Evolutionary conservation across 2,888 invertebrate species (phyloP).

Genomic region (Tinea semifulvella): DNA sequence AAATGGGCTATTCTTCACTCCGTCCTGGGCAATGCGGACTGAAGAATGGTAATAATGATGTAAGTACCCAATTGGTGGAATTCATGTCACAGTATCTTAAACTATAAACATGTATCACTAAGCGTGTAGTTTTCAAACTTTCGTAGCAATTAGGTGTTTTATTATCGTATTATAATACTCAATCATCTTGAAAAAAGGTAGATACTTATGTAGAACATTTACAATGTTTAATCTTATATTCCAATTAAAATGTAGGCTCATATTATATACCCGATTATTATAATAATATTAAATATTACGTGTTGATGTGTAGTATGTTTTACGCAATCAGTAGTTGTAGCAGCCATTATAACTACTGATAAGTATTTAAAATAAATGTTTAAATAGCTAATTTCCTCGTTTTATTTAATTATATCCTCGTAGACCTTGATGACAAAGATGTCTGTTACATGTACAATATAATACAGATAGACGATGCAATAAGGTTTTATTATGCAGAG

Average conservation of each 20-base stretch:
- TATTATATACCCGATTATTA: not conserved
- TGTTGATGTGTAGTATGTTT: slow-evolving; percentile 9
- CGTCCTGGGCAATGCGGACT: slow-evolving; percentile 64
- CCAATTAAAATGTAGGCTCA: no score
- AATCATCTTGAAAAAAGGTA: not conserved
- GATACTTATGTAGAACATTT: not conserved
- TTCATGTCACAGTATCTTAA: slow-evolving; percentile 1
- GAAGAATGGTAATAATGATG: slow-evolving; percentile 41
- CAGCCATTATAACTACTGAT: slow-evolving; percentile 66
- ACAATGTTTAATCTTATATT: not conserved
- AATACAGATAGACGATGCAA: no score
- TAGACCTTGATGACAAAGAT: no score
- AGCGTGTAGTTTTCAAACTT: not conserved
- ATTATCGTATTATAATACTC: not conserved
- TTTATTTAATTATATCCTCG: slow-evolving; percentile 6
- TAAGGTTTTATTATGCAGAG: no score
- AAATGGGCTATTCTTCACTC: slow-evolving; percentile 45
- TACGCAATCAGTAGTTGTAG: slow-evolving; percentile 48
- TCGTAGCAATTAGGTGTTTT: not conserved
- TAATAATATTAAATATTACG: slow-evolving; percentile 7
- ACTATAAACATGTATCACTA: not conserved
- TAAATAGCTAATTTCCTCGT: not conserved
- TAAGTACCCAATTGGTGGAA: no score
- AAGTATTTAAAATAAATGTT: slow-evolving; percentile 42
- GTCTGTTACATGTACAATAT: no score